Conservation (phyloP, 1,140 invertebrate species). For the Myzus persicae region DNA sequence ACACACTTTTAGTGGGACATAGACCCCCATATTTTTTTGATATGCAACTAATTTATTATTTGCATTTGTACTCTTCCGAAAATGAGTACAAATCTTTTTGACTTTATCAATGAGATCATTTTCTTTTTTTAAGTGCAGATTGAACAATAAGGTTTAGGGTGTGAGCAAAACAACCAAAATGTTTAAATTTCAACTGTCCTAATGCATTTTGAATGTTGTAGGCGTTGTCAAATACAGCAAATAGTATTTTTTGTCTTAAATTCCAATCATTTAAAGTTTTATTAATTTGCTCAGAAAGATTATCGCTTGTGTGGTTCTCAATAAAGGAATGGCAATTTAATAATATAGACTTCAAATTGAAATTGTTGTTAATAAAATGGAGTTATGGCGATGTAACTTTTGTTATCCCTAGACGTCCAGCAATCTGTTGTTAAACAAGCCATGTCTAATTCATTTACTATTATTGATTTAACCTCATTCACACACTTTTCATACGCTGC, state of each 20-base stretch:
- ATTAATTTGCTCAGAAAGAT: slow-evolving; percentile 25
- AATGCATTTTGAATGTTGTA: slow-evolving; percentile 59
- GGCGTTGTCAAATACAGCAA: slow-evolving; percentile 60
- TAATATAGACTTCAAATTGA: slow-evolving; percentile 22
- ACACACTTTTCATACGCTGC: slow-evolving; percentile 37
- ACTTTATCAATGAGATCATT: slow-evolving; percentile 21
- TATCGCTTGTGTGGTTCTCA: background rate
- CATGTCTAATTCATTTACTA: slow-evolving; percentile 22
- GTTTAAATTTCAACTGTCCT: slow-evolving; percentile 49
- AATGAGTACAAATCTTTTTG: background rate
- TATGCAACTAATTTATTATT: slow-evolving; percentile 18
- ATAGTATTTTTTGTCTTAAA: slow-evolving; percentile 51
- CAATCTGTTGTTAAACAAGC: slow-evolving; percentile 61
- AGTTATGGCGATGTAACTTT: slow-evolving; percentile 60
- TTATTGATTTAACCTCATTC: background rate
- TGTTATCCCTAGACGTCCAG: slow-evolving; percentile 61
- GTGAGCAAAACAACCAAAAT: slow-evolving; percentile 59
- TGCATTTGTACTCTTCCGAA: background rate
- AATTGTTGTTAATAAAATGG: slow-evolving; percentile 61
- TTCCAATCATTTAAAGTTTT: slow-evolving; percentile 57
- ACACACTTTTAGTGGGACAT: background rate
- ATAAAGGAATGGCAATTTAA: background rate
- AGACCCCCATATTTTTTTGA: background rate
- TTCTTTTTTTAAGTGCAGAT: slow-evolving; percentile 24
- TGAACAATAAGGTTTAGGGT: slow-evolving; percentile 47